Evolutionary conservation across 2,797 vertebrate genomes (phyloP).

Genomic region (Sardinella longiceps): DNA sequence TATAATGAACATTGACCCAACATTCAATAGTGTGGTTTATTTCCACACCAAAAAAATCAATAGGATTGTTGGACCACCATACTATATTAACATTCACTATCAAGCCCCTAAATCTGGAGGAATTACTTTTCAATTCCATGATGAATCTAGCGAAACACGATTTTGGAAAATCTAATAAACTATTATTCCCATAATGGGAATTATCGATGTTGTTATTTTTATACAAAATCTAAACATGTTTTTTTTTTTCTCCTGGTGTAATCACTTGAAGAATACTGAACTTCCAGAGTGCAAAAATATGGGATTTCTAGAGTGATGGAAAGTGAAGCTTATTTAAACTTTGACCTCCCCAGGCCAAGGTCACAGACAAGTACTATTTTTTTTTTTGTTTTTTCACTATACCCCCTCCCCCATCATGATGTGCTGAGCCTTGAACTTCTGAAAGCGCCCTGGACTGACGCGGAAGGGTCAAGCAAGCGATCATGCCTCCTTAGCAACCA

Average conservation of each 20-base stretch:
- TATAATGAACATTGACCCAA: slow-evolving; percentile 60
- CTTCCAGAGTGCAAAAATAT: background rate
- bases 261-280: background rate
- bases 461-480: background rate
- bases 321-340: background rate
- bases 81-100: slow-evolving; percentile 36
- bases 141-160: background rate
- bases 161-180: background rate
- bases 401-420: background rate
- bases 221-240: background rate
- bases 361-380: background rate
- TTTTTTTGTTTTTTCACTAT: background rate
- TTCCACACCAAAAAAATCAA: slow-evolving; percentile 53
- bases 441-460: background rate
- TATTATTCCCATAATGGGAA: background rate
- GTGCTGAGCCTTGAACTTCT: background rate
- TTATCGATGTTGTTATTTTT: background rate
- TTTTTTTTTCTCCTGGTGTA: background rate
- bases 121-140: background rate
- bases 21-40: slow-evolving; percentile 55
- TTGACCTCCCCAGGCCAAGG: background rate
- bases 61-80: slow-evolving; percentile 55
- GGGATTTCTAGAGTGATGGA: background rate
- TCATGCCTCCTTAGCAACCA: slow-evolving; percentile 15
- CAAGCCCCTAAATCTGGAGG: background rate